Evolutionary conservation across 2,888 invertebrate genomes (phyloP), one percentile per base, ranked within the genome.

Genomic region (Melinaea menophilus): DNA sequence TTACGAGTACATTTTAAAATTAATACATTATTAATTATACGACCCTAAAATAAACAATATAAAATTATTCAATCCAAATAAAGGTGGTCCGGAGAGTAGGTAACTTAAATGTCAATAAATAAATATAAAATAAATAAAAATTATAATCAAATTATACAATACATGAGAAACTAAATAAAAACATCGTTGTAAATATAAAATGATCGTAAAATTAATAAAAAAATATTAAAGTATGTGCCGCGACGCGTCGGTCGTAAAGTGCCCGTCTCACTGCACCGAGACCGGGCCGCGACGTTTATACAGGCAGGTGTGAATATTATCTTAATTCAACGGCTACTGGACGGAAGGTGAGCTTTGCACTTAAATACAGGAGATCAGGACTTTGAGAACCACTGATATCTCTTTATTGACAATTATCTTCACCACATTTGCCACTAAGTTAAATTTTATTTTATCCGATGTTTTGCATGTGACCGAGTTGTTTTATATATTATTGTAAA

Each of bases 291-390:
- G 87, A 89, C 88, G 84, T 85, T 84, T 83, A 81, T 81, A 76
- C 77, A 79, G 77, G 82, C 88, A 90, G 89, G 90, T 90, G 90
- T 85, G 85, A 90, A 87, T 82, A 87, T 90, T 88, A 90, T 89
- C 90, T 90, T 88, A 87, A 89, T 88, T 85, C 85, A 84, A 82
- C 74, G 75, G 86, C 88, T 84, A 85, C 86, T 81, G 84, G 81
- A 78, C 79, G 80, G 79, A 76, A 73, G 79, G 79, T 79, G 68
- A 65, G 80, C 77, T 76, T 77, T 75, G 69, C 76, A 79, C 79
- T 82, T 82, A 79, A 82, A 71, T 64, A 67, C 68, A 48, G 63
- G 64, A 66, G 64, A 69, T 71, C 64, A 67, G 67, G 63, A 65
- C 65, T 58, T 72, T 63, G 58, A 64, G 58, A 67, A 63, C 67